Conservation (phyloP, 2,888 invertebrate species). For the Cylindroiulus punctatus region DNA sequence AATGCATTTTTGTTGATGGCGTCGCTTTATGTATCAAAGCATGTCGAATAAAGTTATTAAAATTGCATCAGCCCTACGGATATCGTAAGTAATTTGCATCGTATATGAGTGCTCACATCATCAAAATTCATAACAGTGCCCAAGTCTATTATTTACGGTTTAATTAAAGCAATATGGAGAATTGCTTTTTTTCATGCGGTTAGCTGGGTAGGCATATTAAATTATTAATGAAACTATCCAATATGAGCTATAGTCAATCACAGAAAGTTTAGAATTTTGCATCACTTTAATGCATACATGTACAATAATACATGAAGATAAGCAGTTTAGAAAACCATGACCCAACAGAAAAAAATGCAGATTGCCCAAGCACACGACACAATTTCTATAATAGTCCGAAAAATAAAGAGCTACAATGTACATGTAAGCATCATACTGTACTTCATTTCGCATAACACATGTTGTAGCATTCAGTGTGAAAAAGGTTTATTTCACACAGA, state of each 20-base stretch:
- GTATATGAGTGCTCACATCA: neutral
- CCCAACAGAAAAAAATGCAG: too few species aligned
- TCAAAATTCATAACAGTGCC: neutral
- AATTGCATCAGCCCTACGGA: neutral
- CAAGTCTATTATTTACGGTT: neutral
- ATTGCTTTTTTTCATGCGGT: neutral
- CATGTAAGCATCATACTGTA: too few species aligned
- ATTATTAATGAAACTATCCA: neutral
- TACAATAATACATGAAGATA: too few species aligned
- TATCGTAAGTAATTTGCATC: neutral
- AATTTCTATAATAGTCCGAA: too few species aligned
- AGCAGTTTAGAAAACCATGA: too few species aligned
- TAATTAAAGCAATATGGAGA: constrained; percentile 7
- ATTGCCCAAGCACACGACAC: too few species aligned
- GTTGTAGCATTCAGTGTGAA: too few species aligned
- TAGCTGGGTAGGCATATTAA: neutral
- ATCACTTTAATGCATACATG: neutral
- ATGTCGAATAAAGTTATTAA: neutral
- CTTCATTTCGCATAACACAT: too few species aligned
- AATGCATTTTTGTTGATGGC: constrained; percentile 4
- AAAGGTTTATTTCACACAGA: too few species aligned
- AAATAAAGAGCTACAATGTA: too few species aligned
- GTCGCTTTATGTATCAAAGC: neutral
- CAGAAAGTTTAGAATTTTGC: neutral
- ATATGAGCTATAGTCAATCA: neutral